Evolutionary conservation across 2,888 invertebrate species (phyloP).

Genomic region (Ormyrus nitidulus): DNA sequence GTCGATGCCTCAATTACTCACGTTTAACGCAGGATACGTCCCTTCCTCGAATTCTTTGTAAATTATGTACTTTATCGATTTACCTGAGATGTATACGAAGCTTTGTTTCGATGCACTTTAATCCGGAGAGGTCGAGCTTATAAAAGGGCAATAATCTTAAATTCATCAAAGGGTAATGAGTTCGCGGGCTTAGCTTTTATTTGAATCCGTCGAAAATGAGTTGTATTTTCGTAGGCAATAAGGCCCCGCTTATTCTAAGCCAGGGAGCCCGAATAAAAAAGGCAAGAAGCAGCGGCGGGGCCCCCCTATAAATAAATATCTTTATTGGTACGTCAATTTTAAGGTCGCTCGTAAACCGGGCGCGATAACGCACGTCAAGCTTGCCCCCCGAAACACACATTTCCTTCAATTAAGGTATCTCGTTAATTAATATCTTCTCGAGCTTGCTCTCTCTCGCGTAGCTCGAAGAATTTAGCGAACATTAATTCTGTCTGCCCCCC

Average conservation of each 20-base stretch:
- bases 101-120: too few relatives aligned
- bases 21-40: too few relatives aligned
- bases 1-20: too few relatives aligned
- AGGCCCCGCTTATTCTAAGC: conserved; percentile 15
- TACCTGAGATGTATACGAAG: too few relatives aligned
- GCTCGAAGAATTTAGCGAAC: conserved; percentile 56
- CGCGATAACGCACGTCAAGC: conserved; percentile 30
- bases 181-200: too few relatives aligned
- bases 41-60: too few relatives aligned
- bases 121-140: too few relatives aligned
- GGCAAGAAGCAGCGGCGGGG: background rate
- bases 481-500: conserved; percentile 41
- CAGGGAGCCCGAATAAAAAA: background rate
- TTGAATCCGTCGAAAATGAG: conserved; percentile 12
- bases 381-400: conserved; percentile 9
- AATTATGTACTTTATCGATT: too few relatives aligned
- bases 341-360: conserved; percentile 40
- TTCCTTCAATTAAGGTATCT: conserved; percentile 53
- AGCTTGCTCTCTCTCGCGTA: background rate
- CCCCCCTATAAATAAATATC: conserved; percentile 42
- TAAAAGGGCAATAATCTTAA: too few relatives aligned
- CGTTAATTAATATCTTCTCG: conserved; percentile 67
- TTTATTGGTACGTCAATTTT: conserved; percentile 51
- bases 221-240: background rate
- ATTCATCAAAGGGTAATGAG: too few relatives aligned